A percentile compares a stretch with the other conserved stretches of the same genome.
These are phyloP conservation scores for Macrostomum lignano DNA, from an alignment of 1,140 invertebrate species.

Conservation along the genomic window DNA sequence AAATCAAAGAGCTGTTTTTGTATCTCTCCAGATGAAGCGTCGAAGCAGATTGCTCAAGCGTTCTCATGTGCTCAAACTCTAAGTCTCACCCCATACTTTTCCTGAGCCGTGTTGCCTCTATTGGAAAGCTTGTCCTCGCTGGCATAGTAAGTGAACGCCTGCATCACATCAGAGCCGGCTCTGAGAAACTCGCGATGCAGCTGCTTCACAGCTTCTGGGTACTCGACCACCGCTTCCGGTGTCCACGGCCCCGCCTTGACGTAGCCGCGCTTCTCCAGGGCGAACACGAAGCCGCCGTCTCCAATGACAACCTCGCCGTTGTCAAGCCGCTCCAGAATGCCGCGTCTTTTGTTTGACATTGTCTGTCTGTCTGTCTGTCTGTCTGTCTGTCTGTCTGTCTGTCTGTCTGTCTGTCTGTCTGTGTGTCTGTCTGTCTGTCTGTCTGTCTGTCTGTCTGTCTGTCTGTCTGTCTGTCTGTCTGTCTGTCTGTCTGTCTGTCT, in stretches of 20 bases:
- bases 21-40: no score
- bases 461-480: no score
- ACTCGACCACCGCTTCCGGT: conserved; percentile 21
- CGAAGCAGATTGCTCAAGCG: no score
- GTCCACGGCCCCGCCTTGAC: conserved; percentile 29
- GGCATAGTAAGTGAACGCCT: conserved; percentile 28
- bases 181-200: conserved; percentile 24
- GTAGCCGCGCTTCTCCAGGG: conserved; percentile 26
- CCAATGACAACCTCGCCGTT: conserved; percentile 22
- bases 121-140: conserved; percentile 27
- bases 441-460: no score
- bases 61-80: no score
- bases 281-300: conserved; percentile 28
- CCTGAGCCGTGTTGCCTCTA: conserved; percentile 18
- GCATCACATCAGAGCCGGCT: conserved; percentile 27
- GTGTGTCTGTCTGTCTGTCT: no score
- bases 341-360: no score
- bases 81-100: conserved; percentile 15
- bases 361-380: no score
- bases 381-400: no score
- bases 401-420: no score
- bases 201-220: conserved; percentile 22
- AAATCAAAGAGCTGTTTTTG: no score
- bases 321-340: conserved; percentile 21
- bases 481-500: no score